A percentile compares a stretch with the other conserved stretches of the same genome.
Conservation (phyloP, 1,140 invertebrate species). For the Calosoma granatense region DNA sequence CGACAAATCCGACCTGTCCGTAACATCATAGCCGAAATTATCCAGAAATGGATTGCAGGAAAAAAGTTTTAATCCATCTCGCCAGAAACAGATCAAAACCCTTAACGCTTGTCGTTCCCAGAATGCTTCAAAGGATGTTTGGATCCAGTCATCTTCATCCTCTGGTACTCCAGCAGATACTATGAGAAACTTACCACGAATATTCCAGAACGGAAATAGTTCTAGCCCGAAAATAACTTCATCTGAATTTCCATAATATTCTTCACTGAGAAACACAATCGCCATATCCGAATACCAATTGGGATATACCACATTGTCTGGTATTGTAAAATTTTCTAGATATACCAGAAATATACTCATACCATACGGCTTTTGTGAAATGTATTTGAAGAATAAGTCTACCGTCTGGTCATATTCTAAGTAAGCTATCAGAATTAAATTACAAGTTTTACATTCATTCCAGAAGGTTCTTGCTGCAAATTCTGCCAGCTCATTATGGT, state of each 20-base stretch:
- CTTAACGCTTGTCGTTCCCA: constrained; percentile 1
- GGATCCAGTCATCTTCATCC: background rate
- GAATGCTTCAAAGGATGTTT: background rate
- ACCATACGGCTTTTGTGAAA: background rate
- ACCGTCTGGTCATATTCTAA: background rate
- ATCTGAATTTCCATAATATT: background rate
- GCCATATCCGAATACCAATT: background rate
- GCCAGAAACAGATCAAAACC: background rate
- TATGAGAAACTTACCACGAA: background rate
- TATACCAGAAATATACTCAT: background rate
- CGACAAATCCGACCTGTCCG: background rate
- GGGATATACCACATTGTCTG: background rate
- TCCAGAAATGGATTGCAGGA: background rate
- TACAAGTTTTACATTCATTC: background rate
- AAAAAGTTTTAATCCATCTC: background rate
- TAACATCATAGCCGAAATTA: background rate
- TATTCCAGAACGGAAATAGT: background rate
- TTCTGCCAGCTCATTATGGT: background rate
- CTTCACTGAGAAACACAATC: background rate
- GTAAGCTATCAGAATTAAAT: background rate
- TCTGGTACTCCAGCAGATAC: background rate
- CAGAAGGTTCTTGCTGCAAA: background rate
- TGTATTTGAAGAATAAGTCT: background rate
- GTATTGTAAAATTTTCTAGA: background rate
- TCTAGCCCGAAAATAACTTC: background rate